Percentiles rank a stretch among this genome's conserved stretches.
These are phyloP conservation scores for Microchirus variegatus DNA, from an alignment of 2,797 vertebrate species.

Conservation along the genomic window DNA sequence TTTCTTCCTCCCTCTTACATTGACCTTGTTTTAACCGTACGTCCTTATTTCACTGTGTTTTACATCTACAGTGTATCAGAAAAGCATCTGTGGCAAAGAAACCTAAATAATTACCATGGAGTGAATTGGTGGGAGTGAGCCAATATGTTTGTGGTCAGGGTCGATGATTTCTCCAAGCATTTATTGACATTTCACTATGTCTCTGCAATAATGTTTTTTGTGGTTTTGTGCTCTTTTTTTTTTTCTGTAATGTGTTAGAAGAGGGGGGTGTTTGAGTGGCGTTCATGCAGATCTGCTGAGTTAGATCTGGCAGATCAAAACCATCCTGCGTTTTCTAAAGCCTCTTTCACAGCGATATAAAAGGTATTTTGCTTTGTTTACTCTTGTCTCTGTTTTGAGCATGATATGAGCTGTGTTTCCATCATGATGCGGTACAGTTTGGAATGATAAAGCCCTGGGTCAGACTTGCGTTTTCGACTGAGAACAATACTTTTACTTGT, in stretches of 20 bases:
- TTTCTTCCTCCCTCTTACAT: conserved; percentile 6
- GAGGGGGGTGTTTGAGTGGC: background rate
- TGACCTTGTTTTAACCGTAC: background rate
- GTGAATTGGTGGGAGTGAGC: conserved; percentile 30
- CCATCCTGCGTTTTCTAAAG: background rate
- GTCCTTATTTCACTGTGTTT: background rate
- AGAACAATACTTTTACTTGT: too few relatives aligned
- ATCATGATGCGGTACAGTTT: too few relatives aligned
- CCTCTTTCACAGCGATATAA: too few relatives aligned
- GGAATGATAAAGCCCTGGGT: too few relatives aligned
- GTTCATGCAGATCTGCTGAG: background rate
- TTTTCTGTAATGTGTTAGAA: background rate
- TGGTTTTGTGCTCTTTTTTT: background rate
- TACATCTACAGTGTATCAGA: background rate
- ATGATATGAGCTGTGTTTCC: too few relatives aligned
- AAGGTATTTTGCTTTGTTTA: too few relatives aligned
- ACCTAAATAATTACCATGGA: conserved; percentile 28
- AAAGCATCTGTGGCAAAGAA: conserved; percentile 19
- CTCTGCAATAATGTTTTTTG: conserved; percentile 20
- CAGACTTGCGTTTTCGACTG: too few relatives aligned
- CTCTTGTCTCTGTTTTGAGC: too few relatives aligned
- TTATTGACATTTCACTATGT: conserved; percentile 34
- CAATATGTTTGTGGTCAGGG: conserved; percentile 38
- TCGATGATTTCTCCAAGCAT: conserved; percentile 28
- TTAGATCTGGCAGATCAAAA: background rate